Conservation (phyloP, 2,888 invertebrate species). For the Erpobdella octoculata region DNA sequence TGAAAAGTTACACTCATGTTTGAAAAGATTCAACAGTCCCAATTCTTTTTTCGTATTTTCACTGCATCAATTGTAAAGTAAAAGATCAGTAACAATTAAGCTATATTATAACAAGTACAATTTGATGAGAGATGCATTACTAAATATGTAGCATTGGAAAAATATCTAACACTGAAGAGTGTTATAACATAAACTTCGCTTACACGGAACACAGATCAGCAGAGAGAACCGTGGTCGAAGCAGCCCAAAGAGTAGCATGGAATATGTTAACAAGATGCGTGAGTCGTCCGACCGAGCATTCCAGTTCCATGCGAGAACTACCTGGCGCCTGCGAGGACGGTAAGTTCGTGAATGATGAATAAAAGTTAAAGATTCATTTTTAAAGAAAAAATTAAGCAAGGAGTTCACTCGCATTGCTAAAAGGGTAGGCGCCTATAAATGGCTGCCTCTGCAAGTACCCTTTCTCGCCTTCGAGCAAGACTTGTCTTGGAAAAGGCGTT, state of each 20-base stretch:
- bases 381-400: background rate
- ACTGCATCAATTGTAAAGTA: slow-evolving; percentile 55
- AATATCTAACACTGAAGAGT: too few species aligned
- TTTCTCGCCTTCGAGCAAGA: too few species aligned
- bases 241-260: background rate
- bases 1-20: background rate
- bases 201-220: background rate
- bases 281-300: background rate
- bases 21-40: slow-evolving; percentile 5
- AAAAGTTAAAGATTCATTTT: background rate
- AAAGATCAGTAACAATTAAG: too few species aligned
- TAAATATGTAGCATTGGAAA: too few species aligned
- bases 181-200: too few species aligned
- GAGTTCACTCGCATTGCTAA: background rate
- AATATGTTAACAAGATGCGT: background rate
- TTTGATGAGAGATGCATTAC: too few species aligned
- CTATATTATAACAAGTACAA: too few species aligned
- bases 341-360: background rate
- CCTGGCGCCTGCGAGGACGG: background rate
- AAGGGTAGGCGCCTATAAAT: background rate
- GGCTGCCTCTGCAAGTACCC: too few species aligned
- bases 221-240: background rate
- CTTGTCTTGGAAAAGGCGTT: background rate
- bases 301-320: background rate
- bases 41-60: slow-evolving; percentile 40